phyloP scores from a whole-genome alignment of 2,797 vertebrate species.

The Amblyraja radiata region DNA sequence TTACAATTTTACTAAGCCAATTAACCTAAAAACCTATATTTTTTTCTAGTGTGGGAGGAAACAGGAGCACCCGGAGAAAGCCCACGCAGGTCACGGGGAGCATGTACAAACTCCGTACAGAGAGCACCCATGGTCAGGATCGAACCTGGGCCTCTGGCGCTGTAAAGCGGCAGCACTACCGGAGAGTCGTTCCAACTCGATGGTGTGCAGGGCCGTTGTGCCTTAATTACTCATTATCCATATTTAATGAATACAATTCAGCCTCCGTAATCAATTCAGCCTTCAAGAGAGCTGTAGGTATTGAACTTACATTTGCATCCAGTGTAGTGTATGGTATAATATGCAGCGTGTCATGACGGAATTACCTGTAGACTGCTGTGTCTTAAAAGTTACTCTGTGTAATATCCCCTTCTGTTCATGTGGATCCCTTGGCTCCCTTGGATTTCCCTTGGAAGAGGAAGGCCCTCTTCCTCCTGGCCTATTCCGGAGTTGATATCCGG shows the following conservation, averaged over 20 bases:
- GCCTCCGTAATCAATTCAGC: constrained; percentile 8
- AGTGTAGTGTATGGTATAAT: neutral
- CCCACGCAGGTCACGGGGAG: too few relatives aligned
- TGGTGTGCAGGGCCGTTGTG: neutral
- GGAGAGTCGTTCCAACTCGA: neutral
- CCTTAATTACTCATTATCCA: constrained; percentile 13
- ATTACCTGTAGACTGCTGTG: neutral
- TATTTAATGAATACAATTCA: neutral
- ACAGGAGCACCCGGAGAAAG: too few relatives aligned
- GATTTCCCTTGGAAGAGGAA: too few relatives aligned
- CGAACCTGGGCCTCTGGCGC: too few relatives aligned
- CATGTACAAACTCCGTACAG: too few relatives aligned
- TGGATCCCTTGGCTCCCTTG: too few relatives aligned
- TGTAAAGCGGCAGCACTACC: neutral
- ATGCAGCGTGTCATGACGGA: neutral
- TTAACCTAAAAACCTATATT: too few relatives aligned
- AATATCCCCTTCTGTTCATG: neutral
- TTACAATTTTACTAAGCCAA: too few relatives aligned
- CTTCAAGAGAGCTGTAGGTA: neutral
- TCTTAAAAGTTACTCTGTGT: neutral
- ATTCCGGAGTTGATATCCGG: neutral
- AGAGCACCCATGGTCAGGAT: too few relatives aligned
- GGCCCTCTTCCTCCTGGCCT: neutral
- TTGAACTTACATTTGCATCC: neutral
- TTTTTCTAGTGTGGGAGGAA: too few relatives aligned